Evolutionary conservation across 2,888 invertebrate species (phyloP), one percentile per base, ranked within the genome.

Genomic region (Neuroscelio doddi): DNA sequence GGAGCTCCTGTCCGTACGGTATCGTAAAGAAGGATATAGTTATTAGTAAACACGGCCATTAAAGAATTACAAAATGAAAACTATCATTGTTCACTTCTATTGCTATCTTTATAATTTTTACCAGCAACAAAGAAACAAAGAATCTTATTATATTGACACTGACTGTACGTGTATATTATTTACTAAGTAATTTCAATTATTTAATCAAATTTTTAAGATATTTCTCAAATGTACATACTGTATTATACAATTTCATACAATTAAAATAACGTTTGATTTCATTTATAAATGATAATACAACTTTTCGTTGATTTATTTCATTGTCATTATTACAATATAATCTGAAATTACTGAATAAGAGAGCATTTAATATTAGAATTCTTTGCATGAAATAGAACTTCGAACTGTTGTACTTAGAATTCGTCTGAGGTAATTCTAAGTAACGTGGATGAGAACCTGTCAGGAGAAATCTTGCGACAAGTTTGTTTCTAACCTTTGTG

Each of bases 1-100:
- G 73, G 67, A 71, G 73, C 73, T 67, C 75, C 82, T 82, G 70
- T 65, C 36, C 57, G 57, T 66, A 41, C 39, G 41, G 50, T 50
- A 52, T 51, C 56, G 47, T 44, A 58, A 59, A 64, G 55, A 63
- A 58, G 17, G 26, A 55, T 46, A 41, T 17, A 9, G 17, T 55
- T 50, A 58, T 15, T 55, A 21, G 42, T 12, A 55, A 63, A 44
- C 32, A 12, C 39, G 10, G 50, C 8, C 39, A 53, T 39, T 17
- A 12, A 16, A 38, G 17, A 8, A 42, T 41, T 26, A 24, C 34
- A 41, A 42, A 42, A 17, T 27, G 32, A 41, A 41, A 14, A 24
- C 27, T 27, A 39, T 36, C 14, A 39, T 46, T 29, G 39, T 41
- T 42, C 42, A 21, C 17, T n/a, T n/a, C n/a, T n/a, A n/a, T n/a